Percentiles rank a stretch among this genome's conserved stretches.
phyloP scores from a whole-genome alignment of 2,888 invertebrate genomes.

The Apamea anceps region DNA sequence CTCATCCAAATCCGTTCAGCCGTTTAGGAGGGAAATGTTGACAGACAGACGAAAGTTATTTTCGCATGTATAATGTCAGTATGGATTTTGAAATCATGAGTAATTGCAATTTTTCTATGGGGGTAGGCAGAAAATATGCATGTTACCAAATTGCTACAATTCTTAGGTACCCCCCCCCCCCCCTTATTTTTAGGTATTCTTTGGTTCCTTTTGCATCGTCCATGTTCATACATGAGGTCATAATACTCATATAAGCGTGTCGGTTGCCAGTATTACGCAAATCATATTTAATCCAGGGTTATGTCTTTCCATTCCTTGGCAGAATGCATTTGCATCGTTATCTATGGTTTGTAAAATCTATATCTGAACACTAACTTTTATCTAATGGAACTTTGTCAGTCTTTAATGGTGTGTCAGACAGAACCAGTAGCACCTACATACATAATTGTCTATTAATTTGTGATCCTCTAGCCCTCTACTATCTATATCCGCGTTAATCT shows the following conservation, averaged over 20 bases:
- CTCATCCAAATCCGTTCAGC: too few species aligned
- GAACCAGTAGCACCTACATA: background rate
- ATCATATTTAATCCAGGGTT: background rate
- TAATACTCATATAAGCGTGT: background rate
- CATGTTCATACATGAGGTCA: background rate
- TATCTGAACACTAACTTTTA: background rate
- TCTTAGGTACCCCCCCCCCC: background rate
- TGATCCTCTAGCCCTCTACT: background rate
- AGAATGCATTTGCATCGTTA: background rate
- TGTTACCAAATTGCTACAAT: background rate
- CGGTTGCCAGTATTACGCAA: background rate
- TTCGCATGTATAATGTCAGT: background rate
- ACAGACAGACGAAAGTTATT: background rate
- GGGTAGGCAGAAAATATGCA: too few species aligned
- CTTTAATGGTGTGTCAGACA: background rate
- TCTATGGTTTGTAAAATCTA: background rate
- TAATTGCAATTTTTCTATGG: background rate
- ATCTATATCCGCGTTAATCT: background rate
- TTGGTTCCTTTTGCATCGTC: background rate
- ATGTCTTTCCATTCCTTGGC: slow-evolving; percentile 10
- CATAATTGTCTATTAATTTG: background rate
- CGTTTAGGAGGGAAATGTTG: too few species aligned
- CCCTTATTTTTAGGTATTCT: too few species aligned
- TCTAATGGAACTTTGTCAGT: background rate
- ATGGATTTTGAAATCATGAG: background rate